Base-by-base conservation (phyloP, 2,888 invertebrate genomes). In the Tuta absoluta region DNA sequence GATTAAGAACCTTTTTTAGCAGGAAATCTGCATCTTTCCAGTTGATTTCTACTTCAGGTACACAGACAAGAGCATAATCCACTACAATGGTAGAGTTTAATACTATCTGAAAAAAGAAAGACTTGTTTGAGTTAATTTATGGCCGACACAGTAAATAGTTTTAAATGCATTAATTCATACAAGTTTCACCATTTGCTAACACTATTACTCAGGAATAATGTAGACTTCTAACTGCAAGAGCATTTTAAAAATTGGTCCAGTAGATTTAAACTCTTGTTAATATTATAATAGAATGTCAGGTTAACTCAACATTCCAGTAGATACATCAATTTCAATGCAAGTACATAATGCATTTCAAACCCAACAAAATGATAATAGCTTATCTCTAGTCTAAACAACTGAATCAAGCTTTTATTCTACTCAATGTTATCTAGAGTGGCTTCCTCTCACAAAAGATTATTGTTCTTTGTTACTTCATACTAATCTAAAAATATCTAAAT, bases 11-110 rank as follows among this genome's bases (percentile, higher is more conserved):
- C 84, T 95, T 95, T 66, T 93, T 93, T 91, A 97, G 93, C 19
- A 97, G 79, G 79, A 95, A 95, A 79, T 94, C 94, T 0, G 95
- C 93, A 70, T 95, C 95, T 63, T 93, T 94, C 95, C 96, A 96
- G 72, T 94, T 93, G n/a, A 93, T 89, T 68, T 93, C 93, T 28
- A 95, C 93, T 76, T 95, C 94, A 19, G 96, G 95, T 60, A 94
- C 92, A 80, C 96, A 96, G 1, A 96, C 94, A 73, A 94, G 90
- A 4, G 96, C 96, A 82, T 94, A 96, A 68, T 94, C 92, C 2
- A 94, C 94, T 21, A 93, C 92, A 56, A 91, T 79, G 59, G 93
- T 92, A 65, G 93, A 91, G 67, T 91, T 91, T 70, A 89, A 80
- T 57, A 92, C 73, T 72, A 89, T 89, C 93, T 93, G 84, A 67